Evolutionary conservation across 2,888 invertebrate genomes (phyloP).

Genomic region (Entomobrya multifasciata): DNA sequence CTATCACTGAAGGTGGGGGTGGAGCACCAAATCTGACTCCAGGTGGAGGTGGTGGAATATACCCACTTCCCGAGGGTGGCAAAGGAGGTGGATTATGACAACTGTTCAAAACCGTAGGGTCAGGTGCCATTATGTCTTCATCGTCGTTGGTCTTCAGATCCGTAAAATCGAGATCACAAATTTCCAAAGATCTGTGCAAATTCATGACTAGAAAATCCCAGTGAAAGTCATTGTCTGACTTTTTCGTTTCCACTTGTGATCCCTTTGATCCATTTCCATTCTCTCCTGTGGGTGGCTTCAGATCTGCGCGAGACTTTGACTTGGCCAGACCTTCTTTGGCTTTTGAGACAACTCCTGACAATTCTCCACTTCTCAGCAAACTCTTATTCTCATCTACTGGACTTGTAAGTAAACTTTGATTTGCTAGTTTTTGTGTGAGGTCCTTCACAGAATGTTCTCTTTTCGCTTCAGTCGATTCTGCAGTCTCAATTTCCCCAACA

Average conservation of each 20-base stretch:
- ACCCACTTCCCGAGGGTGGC: constrained; percentile 75
- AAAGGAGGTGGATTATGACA: constrained; percentile 82
- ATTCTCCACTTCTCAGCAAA: constrained; percentile 77
- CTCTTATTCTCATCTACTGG: constrained; percentile 81
- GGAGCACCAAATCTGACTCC: constrained; percentile 81
- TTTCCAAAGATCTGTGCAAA: constrained; percentile 81
- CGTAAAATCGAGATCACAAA: constrained; percentile 94
- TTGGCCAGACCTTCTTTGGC: constrained; percentile 95
- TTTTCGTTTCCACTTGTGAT: constrained; percentile 80
- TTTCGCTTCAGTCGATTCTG: constrained; percentile 86
- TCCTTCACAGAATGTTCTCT: constrained; percentile 94
- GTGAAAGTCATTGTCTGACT: constrained; percentile 95
- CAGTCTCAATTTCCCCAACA: constrained; percentile 80
- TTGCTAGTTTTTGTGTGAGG: constrained; percentile 91
- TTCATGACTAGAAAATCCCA: constrained; percentile 95
- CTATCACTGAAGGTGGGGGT: constrained; percentile 79
- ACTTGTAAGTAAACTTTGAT: constrained; percentile 85
- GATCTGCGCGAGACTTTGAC: constrained; percentile 91
- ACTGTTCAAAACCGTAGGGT: constrained; percentile 69
- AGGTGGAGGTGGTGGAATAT: constrained; percentile 81
- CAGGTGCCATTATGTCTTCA: constrained; percentile 87
- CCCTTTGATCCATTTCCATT: constrained; percentile 69
- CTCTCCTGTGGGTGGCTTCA: constrained; percentile 80
- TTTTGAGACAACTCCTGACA: constrained; percentile 90
- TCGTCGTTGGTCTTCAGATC: constrained; percentile 95